Evolutionary conservation across 1,140 invertebrate species (phyloP).

Genomic region (Amphibalanus amphitrite): DNA sequence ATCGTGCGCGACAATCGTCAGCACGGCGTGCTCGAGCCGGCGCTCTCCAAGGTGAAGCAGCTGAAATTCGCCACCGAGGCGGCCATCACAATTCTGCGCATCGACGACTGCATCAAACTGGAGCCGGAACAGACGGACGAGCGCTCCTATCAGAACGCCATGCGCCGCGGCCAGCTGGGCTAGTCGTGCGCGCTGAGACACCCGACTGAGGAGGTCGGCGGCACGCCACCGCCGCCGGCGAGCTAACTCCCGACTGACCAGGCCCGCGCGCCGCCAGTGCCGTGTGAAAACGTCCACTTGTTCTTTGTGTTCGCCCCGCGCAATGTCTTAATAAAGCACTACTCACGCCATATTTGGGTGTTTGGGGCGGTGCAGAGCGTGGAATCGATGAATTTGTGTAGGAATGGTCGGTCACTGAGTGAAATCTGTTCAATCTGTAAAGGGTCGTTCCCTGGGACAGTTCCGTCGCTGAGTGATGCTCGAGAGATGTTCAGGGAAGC

Average conservation of each 20-base stretch:
- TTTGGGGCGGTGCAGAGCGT: too few species aligned
- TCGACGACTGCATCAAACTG: slow-evolving; percentile 98
- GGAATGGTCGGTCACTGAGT: too few species aligned
- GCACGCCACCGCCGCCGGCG: background rate
- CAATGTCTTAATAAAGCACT: background rate
- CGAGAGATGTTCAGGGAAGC: too few species aligned
- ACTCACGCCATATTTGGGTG: too few species aligned
- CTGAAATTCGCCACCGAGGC: slow-evolving; percentile 99
- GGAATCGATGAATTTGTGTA: too few species aligned
- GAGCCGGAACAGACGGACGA: slow-evolving; percentile 46
- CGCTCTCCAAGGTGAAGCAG: slow-evolving; percentile 95
- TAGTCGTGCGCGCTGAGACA: background rate
- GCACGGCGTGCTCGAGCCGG: slow-evolving; percentile 90
- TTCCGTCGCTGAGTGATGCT: too few species aligned
- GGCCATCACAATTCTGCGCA: slow-evolving; percentile 96
- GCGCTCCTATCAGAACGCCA: slow-evolving; percentile 19
- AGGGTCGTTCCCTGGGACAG: too few species aligned
- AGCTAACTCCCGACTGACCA: background rate
- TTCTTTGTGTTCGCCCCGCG: background rate
- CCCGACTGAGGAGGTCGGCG: too few species aligned
- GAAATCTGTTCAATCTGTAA: too few species aligned
- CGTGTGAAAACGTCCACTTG: background rate
- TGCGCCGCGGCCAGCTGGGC: background rate
- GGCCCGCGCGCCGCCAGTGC: background rate
- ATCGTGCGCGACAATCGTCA: slow-evolving; percentile 79